Conservation (phyloP, 2,797 vertebrate species). For the Platyrinchus mystaceus region DNA sequence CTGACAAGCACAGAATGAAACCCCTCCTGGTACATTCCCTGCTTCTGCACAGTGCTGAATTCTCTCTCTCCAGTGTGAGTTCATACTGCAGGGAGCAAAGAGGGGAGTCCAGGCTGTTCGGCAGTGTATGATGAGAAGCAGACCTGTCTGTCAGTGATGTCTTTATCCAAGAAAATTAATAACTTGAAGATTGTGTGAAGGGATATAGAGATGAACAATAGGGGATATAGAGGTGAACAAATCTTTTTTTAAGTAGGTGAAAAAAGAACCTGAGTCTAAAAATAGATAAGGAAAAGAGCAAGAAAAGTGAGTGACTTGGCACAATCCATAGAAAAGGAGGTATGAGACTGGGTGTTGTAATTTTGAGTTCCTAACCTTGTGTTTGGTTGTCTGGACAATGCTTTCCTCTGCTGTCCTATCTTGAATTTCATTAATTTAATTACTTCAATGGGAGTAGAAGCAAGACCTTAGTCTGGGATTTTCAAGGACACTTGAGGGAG, state of each 20-base stretch:
- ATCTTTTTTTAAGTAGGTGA: not conserved
- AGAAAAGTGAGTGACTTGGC: not conserved
- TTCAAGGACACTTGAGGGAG: not conserved
- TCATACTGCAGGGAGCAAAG: not conserved
- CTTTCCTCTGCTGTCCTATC: not conserved
- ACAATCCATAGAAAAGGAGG: not conserved
- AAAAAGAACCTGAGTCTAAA: not conserved
- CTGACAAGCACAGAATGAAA: not conserved
- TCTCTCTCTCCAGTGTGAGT: not conserved
- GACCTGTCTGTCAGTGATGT: not conserved
- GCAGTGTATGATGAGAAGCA: not conserved
- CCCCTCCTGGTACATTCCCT: rapidly evolving
- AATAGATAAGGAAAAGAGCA: not conserved
- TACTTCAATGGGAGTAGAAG: not conserved
- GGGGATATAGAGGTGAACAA: not conserved
- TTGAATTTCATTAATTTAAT: slow-evolving; percentile 1
- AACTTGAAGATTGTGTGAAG: not conserved
- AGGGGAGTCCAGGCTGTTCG: not conserved
- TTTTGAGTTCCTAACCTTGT: not conserved
- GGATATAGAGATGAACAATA: not conserved
- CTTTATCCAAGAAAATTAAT: not conserved
- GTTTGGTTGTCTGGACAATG: not conserved
- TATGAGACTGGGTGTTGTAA: not conserved
- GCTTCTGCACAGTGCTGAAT: not conserved
- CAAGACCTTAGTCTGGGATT: not conserved